Evolutionary conservation across 2,113 vertebrate genomes (phyloP).

Genomic region (Lonchura striata): DNA sequence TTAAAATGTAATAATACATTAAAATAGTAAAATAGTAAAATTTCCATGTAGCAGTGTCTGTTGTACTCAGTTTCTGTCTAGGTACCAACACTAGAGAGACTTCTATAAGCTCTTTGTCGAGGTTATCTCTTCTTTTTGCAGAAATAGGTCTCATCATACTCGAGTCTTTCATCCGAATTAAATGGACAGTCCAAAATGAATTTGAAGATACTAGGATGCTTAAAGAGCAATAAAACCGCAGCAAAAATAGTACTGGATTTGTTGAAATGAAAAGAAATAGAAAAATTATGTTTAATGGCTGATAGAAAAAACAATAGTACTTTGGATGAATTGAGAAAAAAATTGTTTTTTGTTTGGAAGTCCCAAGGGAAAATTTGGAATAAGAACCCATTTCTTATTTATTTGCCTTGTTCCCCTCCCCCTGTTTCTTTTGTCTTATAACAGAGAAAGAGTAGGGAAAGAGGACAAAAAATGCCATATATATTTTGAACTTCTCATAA

Average conservation of each 20-base stretch:
- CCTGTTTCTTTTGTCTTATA: neutral
- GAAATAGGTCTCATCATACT: neutral
- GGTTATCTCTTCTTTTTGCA: neutral
- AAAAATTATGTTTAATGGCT: neutral
- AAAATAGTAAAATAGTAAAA: too few relatives aligned
- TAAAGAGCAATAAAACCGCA: neutral
- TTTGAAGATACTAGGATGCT: neutral
- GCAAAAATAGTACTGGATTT: neutral
- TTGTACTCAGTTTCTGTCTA: constrained; percentile 3
- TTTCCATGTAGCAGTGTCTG: neutral
- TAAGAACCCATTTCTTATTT: neutral
- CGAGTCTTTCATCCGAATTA: neutral
- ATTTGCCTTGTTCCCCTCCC: rapidly evolving
- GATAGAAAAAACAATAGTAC: neutral
- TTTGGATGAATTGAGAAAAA: neutral
- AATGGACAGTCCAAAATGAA: neutral
- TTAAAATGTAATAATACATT: too few relatives aligned
- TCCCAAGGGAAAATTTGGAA: neutral
- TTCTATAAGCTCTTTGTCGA: neutral
- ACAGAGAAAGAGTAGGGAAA: neutral
- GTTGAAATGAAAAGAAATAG: neutral
- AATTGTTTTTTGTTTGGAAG: neutral
- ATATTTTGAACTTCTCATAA: neutral
- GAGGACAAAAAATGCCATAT: neutral
- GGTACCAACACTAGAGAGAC: neutral